phyloP scores from a whole-genome alignment of 2,797 vertebrate genomes.

The Alectoris magna region DNA sequence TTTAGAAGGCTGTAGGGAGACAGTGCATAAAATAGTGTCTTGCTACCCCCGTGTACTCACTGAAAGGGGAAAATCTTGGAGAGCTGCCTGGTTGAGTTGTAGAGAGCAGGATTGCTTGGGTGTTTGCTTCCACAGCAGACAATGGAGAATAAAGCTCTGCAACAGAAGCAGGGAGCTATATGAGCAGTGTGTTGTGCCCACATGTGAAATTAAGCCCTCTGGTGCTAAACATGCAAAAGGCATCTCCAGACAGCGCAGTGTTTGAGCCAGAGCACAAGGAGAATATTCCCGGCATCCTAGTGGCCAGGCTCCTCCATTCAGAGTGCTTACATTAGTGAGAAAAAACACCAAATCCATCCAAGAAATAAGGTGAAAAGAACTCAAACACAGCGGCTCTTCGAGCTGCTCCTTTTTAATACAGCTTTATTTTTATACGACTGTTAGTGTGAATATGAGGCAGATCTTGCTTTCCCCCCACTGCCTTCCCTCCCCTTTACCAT shows the following conservation, averaged over 20 bases:
- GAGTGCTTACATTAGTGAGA: not conserved
- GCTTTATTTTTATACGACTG: slow-evolving; percentile 22
- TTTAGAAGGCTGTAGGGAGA: slow-evolving; percentile 55
- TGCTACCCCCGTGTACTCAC: slow-evolving; percentile 16
- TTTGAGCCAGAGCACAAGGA: not conserved
- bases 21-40: slow-evolving; percentile 52
- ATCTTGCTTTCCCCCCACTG: not conserved
- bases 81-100: slow-evolving; percentile 28
- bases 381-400: not conserved
- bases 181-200: not conserved
- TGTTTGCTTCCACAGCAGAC: slow-evolving; percentile 21
- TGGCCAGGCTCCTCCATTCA: not conserved
- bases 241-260: not conserved
- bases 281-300: not conserved
- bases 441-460: slow-evolving; percentile 7
- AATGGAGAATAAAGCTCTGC: slow-evolving; percentile 41
- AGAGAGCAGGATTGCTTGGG: slow-evolving; percentile 1
- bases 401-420: not conserved
- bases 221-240: slow-evolving; percentile 2
- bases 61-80: slow-evolving; percentile 42
- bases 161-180: not conserved
- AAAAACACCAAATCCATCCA: not conserved
- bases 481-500: slow-evolving; percentile 35
- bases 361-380: not conserved
- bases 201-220: not conserved